phyloP scores from a whole-genome alignment of 1,140 invertebrate species.

The Bombus sibiricus region DNA sequence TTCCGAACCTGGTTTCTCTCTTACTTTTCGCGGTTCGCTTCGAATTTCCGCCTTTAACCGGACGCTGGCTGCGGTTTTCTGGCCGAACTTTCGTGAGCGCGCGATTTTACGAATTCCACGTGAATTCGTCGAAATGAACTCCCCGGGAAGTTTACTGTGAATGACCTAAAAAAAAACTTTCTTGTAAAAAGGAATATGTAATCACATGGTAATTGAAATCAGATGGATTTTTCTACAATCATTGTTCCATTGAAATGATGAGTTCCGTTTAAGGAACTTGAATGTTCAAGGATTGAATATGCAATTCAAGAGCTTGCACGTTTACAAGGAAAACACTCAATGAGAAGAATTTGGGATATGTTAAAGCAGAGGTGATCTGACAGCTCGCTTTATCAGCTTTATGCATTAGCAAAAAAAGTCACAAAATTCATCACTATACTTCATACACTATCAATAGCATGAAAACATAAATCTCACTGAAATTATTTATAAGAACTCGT shows the following conservation, averaged over 20 bases:
- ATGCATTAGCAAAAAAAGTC: no score
- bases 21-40: slow-evolving; percentile 57
- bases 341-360: no score
- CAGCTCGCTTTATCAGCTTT: no score
- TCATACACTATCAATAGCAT: no score
- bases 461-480: no score
- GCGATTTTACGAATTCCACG: slow-evolving; percentile 18
- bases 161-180: not conserved
- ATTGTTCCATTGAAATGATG: not conserved
- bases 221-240: not conserved
- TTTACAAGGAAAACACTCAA: no score
- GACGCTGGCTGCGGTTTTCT: slow-evolving; percentile 30
- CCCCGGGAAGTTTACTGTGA: slow-evolving; percentile 2
- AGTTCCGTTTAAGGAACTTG: no score
- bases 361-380: no score
- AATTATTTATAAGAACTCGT: no score
- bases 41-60: slow-evolving; percentile 47
- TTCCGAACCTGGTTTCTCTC: slow-evolving; percentile 43
- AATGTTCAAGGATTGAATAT: no score
- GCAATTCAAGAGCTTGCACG: no score
- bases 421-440: no score
- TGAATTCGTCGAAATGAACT: slow-evolving; percentile 1
- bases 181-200: not conserved
- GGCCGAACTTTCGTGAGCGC: slow-evolving; percentile 12
- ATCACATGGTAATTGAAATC: not conserved